Evolutionary conservation across 2,888 invertebrate genomes (phyloP), one percentile per base, ranked within the genome.

Genomic region (Agrochola lychnidis): DNA sequence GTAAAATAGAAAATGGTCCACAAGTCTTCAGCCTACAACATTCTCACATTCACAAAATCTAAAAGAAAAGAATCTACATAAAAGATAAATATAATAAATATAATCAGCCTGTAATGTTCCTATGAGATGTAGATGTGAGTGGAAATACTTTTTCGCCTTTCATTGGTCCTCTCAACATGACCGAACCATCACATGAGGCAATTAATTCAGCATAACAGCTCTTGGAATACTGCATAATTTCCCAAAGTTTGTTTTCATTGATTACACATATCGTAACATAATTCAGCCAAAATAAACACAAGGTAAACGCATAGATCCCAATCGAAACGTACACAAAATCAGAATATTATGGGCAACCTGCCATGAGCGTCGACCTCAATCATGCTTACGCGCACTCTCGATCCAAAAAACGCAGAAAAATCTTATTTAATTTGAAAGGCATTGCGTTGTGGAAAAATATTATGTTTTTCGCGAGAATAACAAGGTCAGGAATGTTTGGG

Each of bases 331-430:
- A 70, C 4, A 72, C 72, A 77, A 76, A 48, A 73, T 10, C 57
- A 40, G 56, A 62, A 6, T 57, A 79, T 36, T 57, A 74, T 19
- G 67, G 86, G 86, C 86, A 84, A 53, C 0, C 2, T 86, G 86
- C 86, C 86, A 86, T 76, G 73, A 73, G 4, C 61, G 59, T 42
- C 73, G 79, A 80, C 84, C 84, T 75, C 59, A 73, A 67, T 66
- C 3, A 36, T 10, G 12, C 42, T 22, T 48, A 42, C 48, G 25
- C n/a, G 22, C 14, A 70, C 19, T 66, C 42, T 61, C 57, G 74
- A 63, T 75, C 59, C 72, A 64, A 73, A 73, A 77, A 85, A 77
- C 82, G 80, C 40, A 76, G 42, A 80, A 78, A 82, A 75, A 64
- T 67, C n/a, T 40, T 68, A 45, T 72, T 67, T 42, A 25, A 73